Conservation (phyloP, 2,797 vertebrate species). For the Anas flavirostris region DNA sequence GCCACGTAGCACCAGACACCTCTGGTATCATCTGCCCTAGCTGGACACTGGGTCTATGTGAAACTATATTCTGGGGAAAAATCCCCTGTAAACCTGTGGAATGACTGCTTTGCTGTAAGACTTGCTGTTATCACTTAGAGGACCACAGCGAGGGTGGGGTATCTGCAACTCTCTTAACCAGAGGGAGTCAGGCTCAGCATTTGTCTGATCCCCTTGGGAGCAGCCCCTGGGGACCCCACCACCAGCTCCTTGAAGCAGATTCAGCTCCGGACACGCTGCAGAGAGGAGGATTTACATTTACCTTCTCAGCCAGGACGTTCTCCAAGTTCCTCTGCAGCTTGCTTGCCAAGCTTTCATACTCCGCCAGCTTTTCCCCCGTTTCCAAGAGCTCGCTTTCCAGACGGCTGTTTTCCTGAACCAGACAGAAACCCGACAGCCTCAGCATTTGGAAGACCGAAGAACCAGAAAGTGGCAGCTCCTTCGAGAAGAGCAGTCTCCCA, state of each 20-base stretch:
- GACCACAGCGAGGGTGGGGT: neutral
- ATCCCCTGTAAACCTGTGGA: neutral
- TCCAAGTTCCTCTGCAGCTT: conserved; percentile 92
- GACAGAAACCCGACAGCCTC: neutral
- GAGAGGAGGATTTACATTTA: conserved; percentile 78
- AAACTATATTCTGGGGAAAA: neutral
- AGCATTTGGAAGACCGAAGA: neutral
- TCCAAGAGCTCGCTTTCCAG: conserved; percentile 91
- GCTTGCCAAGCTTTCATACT: conserved; percentile 82
- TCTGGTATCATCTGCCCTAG: neutral
- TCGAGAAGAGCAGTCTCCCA: neutral
- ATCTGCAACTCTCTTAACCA: neutral
- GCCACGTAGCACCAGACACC: rapidly evolving
- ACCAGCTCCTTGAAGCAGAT: neutral
- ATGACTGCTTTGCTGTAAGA: neutral
- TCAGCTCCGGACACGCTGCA: neutral
- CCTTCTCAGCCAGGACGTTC: conserved; percentile 90
- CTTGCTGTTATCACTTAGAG: neutral
- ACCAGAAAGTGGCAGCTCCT: neutral
- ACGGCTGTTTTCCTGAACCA: conserved; percentile 88
- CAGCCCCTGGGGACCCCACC: neutral
- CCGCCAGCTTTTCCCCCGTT: conserved; percentile 83
- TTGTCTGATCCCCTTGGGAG: too few species aligned
- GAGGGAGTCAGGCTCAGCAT: neutral
- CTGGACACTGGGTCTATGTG: too few species aligned